Evolutionary conservation across 1,140 invertebrate species (phyloP).

Genomic region (Halotydeus destructor): DNA sequence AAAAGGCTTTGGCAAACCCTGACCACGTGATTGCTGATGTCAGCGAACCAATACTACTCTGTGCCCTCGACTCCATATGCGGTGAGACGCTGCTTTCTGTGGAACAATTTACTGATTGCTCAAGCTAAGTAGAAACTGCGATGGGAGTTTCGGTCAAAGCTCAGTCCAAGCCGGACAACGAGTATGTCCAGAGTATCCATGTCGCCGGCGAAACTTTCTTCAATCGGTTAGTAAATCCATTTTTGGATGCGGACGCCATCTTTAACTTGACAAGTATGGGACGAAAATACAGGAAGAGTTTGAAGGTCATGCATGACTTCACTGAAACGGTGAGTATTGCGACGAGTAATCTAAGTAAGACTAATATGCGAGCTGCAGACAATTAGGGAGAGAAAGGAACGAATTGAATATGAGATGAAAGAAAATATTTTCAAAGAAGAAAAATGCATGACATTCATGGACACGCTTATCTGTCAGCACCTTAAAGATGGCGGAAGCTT

Average conservation of each 20-base stretch:
- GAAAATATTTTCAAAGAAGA: too few relatives aligned
- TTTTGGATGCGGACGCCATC: neutral
- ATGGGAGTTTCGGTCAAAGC: constrained; percentile 51
- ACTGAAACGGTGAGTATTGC: constrained; percentile 5
- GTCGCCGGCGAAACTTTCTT: neutral
- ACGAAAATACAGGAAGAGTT: neutral
- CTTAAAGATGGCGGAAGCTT: constrained; percentile 30
- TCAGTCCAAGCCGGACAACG: constrained; percentile 39
- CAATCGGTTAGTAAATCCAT: neutral
- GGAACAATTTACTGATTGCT: too few relatives aligned
- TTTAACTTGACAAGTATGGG: neutral
- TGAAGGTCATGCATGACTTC: constrained; percentile 3
- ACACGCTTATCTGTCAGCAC: constrained; percentile 36
- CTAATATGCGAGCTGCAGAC: too few relatives aligned
- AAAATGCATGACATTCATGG: constrained; percentile 15
- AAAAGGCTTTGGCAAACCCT: too few relatives aligned
- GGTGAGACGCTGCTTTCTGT: too few relatives aligned
- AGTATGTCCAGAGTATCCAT: constrained; percentile 42
- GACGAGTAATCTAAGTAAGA: constrained; percentile 14
- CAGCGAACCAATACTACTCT: too few relatives aligned
- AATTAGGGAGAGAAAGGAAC: too few relatives aligned
- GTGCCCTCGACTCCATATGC: constrained; percentile 69
- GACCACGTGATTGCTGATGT: too few relatives aligned
- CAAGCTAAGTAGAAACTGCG: constrained; percentile 64
- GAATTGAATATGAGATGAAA: too few relatives aligned